Evolutionary conservation across 2,797 vertebrate species (phyloP), one percentile per base, ranked within the genome.

Genomic region (Halcyon badia): DNA sequence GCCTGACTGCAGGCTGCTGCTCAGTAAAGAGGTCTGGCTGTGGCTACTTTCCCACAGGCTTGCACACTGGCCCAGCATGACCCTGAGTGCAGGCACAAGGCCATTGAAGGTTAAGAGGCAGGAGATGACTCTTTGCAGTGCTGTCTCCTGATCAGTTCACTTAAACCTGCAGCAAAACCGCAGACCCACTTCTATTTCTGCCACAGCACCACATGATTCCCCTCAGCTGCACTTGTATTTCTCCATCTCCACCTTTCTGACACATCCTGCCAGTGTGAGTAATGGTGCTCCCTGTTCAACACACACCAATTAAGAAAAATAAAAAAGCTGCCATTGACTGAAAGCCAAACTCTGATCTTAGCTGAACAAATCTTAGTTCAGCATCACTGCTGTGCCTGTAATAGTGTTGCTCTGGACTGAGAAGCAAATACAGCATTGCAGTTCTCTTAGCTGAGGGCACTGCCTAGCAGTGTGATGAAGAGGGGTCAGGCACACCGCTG

Each of bases 341-440:
- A 91, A 85, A 93, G 44, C 22, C 69, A 83, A 87, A 75, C 49
- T 62, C 37, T 78, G 26, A 54, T 85, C 93, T 71, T 79, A 94
- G 82, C 61, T 71, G 69, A 65, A 86, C 69, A 91, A 73, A 83
- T 54, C 64, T 88, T 89, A 94, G 95, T 71, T 80, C 76, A 78
- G 64, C 69, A 62, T 64, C 72, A 64, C 60, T 66, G 82, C 76
- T 89, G 87, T 77, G 84, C 66, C 70, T 72, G 39, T 48, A 83
- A 81, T 48, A 51, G 56, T 2, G 14, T 35, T 93, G 64, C 54
- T 41, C 41, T 77, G 70, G 30, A 62, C 60, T 75, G 44, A 61
- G 87, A 85, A 52, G 61, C 20, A 73, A 91, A 79, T 14, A 14
- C 0, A 0, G 37, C 16, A 22, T 57, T 39, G 7, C 66, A 44